Conservation (phyloP, 1,140 invertebrate genomes). For the Atta cephalotes region DNA sequence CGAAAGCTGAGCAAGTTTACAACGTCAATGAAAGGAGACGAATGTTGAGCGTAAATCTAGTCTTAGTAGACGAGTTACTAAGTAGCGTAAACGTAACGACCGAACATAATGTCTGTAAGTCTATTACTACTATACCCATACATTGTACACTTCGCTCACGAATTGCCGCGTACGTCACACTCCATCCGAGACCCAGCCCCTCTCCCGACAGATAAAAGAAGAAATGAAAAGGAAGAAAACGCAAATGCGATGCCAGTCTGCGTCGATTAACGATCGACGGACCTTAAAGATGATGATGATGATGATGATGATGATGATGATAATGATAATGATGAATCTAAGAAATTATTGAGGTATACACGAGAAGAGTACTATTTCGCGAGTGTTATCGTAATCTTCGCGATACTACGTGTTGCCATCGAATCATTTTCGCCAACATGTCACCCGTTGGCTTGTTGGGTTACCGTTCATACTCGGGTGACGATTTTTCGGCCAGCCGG, state of each 20-base stretch:
- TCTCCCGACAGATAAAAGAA: slow-evolving; percentile 19
- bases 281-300: slow-evolving; percentile 48
- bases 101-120: slow-evolving; percentile 69
- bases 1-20: neutral
- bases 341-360: slow-evolving; percentile 50
- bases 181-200: slow-evolving; percentile 1
- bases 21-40: neutral
- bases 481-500: slow-evolving; percentile 63
- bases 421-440: slow-evolving; percentile 67
- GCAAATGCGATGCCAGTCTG: slow-evolving; percentile 31
- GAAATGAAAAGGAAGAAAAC: neutral
- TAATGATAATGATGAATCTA: neutral
- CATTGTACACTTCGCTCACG: slow-evolving; percentile 56
- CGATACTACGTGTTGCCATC: slow-evolving; percentile 63
- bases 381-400: slow-evolving; percentile 52
- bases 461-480: slow-evolving; percentile 66
- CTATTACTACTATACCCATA: slow-evolving; percentile 67
- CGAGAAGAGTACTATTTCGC: slow-evolving; percentile 15
- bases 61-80: slow-evolving; percentile 62
- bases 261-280: slow-evolving; percentile 74
- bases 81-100: slow-evolving; percentile 63
- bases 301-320: slow-evolving; percentile 18
- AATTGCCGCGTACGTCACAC: slow-evolving; percentile 31
- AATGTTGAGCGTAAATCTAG: slow-evolving; percentile 17
- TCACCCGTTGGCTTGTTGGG: slow-evolving; percentile 23